Percentiles rank a stretch among this genome's conserved stretches.
Conservation (phyloP, 2,888 invertebrate genomes). For the Brachylomia viminalis region DNA sequence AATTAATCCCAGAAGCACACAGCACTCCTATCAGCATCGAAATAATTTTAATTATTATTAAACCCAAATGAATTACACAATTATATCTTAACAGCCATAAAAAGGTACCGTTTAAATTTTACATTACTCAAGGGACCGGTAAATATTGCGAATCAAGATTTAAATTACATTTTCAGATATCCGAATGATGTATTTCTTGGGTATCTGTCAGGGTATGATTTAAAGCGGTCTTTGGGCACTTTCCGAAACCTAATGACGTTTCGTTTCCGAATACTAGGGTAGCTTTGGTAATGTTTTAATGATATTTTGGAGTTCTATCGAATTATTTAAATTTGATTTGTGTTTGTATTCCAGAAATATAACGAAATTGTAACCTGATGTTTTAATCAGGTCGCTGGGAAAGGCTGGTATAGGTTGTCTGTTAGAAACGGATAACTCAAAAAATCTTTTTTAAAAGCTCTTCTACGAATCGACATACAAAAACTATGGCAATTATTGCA, state of each 20-base stretch:
- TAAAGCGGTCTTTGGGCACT: slow-evolving; percentile 62
- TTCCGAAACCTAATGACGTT: slow-evolving; percentile 47
- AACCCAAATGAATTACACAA: slow-evolving; percentile 58
- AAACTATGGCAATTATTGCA: not conserved
- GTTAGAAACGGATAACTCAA: not conserved
- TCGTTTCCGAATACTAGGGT: slow-evolving; percentile 40
- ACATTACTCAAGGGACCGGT: slow-evolving; percentile 67
- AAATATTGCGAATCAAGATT: slow-evolving; percentile 72
- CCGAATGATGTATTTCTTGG: slow-evolving; percentile 62
- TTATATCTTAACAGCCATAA: slow-evolving; percentile 66
- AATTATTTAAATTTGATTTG: slow-evolving; percentile 23
- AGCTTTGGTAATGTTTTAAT: slow-evolving; percentile 32
- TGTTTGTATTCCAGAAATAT: not conserved
- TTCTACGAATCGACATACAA: not conserved
- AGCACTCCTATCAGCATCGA: slow-evolving; percentile 30
- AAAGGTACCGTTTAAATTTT: slow-evolving; percentile 66
- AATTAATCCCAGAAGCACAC: slow-evolving; percentile 46
- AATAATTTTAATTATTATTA: slow-evolving; percentile 62
- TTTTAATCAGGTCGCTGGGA: not conserved
- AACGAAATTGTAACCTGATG: too few species aligned
- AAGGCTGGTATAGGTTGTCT: not conserved
- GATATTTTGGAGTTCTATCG: slow-evolving; percentile 24
- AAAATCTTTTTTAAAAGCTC: not conserved
- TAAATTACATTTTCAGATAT: slow-evolving; percentile 72
- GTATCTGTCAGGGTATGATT: slow-evolving; percentile 64